Conservation (phyloP, 2,797 vertebrate genomes). For the Mormyrus proboscirostris region DNA sequence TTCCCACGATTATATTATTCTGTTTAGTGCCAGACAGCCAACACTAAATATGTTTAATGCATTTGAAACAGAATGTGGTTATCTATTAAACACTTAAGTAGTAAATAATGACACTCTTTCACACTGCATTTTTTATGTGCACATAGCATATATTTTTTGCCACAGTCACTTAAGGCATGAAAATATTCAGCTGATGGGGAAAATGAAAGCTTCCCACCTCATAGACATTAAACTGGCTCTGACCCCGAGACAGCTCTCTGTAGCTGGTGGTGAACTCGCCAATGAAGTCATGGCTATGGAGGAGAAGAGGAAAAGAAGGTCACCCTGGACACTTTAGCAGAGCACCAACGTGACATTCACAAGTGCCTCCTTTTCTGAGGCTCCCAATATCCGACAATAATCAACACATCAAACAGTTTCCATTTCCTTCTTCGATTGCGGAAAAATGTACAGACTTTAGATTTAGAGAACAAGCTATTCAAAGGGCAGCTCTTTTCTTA, state of each 20-base stretch:
- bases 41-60: not conserved
- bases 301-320: not conserved
- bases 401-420: not conserved
- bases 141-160: not conserved
- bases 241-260: conserved; percentile 82
- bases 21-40: not conserved
- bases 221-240: conserved; percentile 91
- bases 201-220: conserved; percentile 62
- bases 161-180: not conserved
- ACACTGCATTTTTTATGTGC: conserved; percentile 2
- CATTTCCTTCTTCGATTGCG: not conserved
- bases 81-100: not conserved
- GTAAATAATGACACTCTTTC: not conserved
- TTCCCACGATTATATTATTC: not conserved
- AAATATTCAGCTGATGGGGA: not conserved
- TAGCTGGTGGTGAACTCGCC: conserved; percentile 95
- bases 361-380: not conserved
- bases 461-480: not conserved
- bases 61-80: not conserved
- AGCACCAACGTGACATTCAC: not conserved
- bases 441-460: not conserved
- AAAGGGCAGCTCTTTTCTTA: not conserved
- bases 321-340: not conserved
- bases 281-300: conserved; percentile 81
- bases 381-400: not conserved